Evolutionary conservation across 2,113 vertebrate species (phyloP), one percentile per base, ranked within the genome.

Genomic region (Nannobrachium achirus): DNA sequence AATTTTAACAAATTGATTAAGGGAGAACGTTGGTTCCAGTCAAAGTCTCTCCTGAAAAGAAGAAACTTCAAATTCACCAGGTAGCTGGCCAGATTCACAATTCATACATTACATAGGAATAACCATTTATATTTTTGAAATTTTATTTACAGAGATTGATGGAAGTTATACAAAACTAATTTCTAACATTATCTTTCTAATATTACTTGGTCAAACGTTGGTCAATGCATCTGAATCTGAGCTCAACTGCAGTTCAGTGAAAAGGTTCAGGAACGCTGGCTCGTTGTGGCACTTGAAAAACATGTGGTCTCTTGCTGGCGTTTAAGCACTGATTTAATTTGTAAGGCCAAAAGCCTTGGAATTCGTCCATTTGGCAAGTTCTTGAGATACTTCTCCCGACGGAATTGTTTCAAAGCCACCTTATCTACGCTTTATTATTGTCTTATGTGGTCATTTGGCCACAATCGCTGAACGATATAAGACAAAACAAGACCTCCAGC

Each of bases 281-380:
- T 85, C 79, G 70, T 80, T 80, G 72, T 79, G 75, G 78, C 83
- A 64, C 79, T 84, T 73, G 59, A 75, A 79, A 84, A 84, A 71
- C 66, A 78, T 76, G 75, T 77, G 70, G 73, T 80, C 84, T 78
- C 75, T 85, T 63, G 38, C 71, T 67, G 76, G 77, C 83, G 82
- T 81, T 33, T 74, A 77, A 82, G 86, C 81, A 63, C 77, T 78
- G 71, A 86, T 83, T 89, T 82, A 74, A 88, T 85, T 82, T 85
- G 79, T 78, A 79, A 80, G 78, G 86, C 79, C 66, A 75, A 80
- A 87, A 81, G 63, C 80, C 62, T 76, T 88, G 81, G 82, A 88
- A 80, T 77, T 69, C 61, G 40, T 88, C 86, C 84, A 89, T 80
- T 70, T 78, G 78, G 84, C 84, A 18, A 60, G 55, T 71, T 73